These are phyloP conservation scores for Sebastes cheni DNA, from an alignment of 2,797 vertebrate species.

Conservation along the genomic window DNA sequence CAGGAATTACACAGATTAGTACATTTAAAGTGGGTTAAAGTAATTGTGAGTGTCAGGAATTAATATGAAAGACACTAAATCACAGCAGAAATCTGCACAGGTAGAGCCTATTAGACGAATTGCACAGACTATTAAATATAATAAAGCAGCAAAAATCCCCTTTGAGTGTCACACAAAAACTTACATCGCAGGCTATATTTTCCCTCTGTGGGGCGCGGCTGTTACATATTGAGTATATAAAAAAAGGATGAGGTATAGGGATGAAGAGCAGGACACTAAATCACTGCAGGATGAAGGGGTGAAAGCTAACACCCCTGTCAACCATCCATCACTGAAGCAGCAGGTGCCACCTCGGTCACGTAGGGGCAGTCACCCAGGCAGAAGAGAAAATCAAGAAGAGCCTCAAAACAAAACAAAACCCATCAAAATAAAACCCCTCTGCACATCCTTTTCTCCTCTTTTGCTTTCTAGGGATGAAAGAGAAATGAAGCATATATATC, in stretches of 20 bases:
- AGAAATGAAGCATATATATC: conserved; percentile 4
- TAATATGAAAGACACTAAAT: not conserved
- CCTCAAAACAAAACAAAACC: conserved; percentile 7
- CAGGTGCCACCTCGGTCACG: conserved; percentile 31
- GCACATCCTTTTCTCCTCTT: not conserved
- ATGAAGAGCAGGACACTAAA: not conserved
- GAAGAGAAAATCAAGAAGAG: conserved; percentile 9
- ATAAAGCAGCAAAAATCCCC: not conserved
- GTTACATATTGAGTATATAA: not conserved
- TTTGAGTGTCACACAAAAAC: not conserved
- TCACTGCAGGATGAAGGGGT: conserved; percentile 10
- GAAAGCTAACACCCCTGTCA: conserved; percentile 25
- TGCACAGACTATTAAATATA: not conserved
- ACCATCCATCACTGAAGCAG: conserved; percentile 39
- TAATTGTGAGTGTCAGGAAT: not conserved
- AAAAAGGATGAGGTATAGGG: not conserved
- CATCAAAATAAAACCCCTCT: conserved; percentile 4
- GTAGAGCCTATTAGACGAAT: not conserved
- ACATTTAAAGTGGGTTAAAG: not conserved
- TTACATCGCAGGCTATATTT: not conserved
- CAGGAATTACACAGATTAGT: not conserved
- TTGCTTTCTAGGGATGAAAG: conserved; percentile 2
- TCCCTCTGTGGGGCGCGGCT: not conserved
- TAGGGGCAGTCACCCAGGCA: conserved; percentile 12
- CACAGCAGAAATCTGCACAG: not conserved